Conservation (phyloP, 2,888 invertebrate species). For the Phaonia tiefii region DNA sequence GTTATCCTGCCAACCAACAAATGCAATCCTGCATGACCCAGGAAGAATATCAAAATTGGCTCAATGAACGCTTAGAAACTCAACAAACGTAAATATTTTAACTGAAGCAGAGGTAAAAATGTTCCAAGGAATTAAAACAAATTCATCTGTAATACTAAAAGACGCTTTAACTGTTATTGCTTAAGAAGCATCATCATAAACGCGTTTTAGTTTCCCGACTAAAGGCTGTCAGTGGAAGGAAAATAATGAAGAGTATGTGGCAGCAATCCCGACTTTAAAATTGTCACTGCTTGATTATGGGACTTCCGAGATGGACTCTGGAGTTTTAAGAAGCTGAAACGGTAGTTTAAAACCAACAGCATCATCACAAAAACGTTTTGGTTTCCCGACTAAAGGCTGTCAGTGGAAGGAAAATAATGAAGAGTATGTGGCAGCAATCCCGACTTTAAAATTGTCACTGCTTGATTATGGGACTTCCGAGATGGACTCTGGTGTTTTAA, state of each 20-base stretch:
- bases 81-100: conserved; percentile 26
- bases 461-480: conserved; percentile 14
- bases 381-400: neutral
- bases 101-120: neutral
- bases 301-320: too few species aligned
- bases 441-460: conserved; percentile 29
- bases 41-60: conserved; percentile 73
- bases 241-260: conserved; percentile 8
- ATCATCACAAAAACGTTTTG: conserved; percentile 38
- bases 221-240: neutral
- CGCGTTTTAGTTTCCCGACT: conserved; percentile 23
- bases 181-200: conserved; percentile 11
- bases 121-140: conserved; percentile 43
- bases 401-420: neutral
- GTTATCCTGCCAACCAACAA: neutral
- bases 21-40: conserved; percentile 61
- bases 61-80: conserved; percentile 71
- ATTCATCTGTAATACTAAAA: conserved; percentile 3
- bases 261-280: conserved; percentile 25
- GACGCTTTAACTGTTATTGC: conserved; percentile 40
- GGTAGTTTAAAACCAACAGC: conserved; percentile 22
- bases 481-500: neutral
- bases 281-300: conserved; percentile 20
- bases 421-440: conserved; percentile 22
- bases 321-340: too few species aligned